Evolutionary conservation across 2,113 vertebrate genomes (phyloP).

Genomic region (Poeciliopsis prolifica): DNA sequence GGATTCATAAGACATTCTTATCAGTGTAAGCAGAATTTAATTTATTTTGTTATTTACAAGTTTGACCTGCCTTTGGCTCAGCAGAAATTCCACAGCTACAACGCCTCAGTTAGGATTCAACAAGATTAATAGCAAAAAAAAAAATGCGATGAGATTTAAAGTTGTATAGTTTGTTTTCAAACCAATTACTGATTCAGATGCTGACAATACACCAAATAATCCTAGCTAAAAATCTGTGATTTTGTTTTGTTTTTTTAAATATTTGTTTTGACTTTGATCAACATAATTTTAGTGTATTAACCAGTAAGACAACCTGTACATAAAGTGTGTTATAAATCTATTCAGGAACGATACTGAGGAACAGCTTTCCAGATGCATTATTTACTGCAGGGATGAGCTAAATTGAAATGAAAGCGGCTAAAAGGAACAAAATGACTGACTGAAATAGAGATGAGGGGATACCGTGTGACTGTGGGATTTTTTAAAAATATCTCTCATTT

Average conservation of each 20-base stretch:
- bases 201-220: background rate
- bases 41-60: background rate
- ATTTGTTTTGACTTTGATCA: background rate
- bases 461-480: background rate
- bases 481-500: background rate
- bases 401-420: slow-evolving; percentile 1
- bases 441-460: background rate
- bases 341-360: background rate
- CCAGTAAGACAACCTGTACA: background rate
- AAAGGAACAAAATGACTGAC: background rate
- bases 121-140: no score
- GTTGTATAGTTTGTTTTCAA: no score
- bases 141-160: background rate
- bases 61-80: background rate
- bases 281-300: background rate
- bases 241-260: background rate
- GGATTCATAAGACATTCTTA: no score
- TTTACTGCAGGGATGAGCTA: background rate
- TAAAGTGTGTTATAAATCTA: background rate
- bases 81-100: background rate
- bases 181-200: background rate
- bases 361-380: background rate
- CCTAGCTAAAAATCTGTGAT: background rate
- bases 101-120: background rate
- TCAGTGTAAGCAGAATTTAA: no score